Evolutionary conservation across 2,888 invertebrate species (phyloP), one percentile per base, ranked within the genome.

Genomic region (Apamea sordens): DNA sequence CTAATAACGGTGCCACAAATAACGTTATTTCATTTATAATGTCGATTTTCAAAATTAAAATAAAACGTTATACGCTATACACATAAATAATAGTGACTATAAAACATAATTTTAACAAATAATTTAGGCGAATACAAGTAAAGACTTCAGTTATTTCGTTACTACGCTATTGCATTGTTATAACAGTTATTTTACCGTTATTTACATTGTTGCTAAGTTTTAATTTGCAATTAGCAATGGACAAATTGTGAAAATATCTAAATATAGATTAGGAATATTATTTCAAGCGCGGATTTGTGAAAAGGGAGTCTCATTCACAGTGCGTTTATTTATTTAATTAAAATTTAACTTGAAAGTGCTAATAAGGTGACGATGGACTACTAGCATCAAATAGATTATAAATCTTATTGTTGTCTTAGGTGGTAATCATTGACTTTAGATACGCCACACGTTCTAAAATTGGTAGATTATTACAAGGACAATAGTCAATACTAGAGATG

Each of bases 1-100:
- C 44, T 82, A 73, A 73, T 80, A 85, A 86, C 80, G 83, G 61
- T 81, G 76, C 76, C 73, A 83, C 71, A 75, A 78, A 83, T 85
- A 85, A 85, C 71, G 79, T 77, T 78, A 83, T 81, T 83, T 81
- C 72, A 80, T 79, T 85, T 74, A 74, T 73, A 83, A 85, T 80
- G 84, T 82, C 77, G 83, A 85, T 86, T 85, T 86, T 59, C 85
- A 80, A 82, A 80, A 87, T 89, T 88, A 86, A 92, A 91, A 90
- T 89, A 86, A 92, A 87, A 93, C 93, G 92, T 93, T 91, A 91
- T 82, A 93, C 93, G 92, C 91, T 93, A 92, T 91, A 91, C 79
- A 86, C 84, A 90, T 92, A 93, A 92, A 92, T 92, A 92, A 91
- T 92, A 92, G 86, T 92, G 92, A 92, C 92, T 92, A 91, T 87